Percentiles rank a stretch among this genome's conserved stretches.
Evolutionary conservation across 2,113 vertebrate genomes (phyloP).

Genomic region (Malurus melanocephalus): DNA sequence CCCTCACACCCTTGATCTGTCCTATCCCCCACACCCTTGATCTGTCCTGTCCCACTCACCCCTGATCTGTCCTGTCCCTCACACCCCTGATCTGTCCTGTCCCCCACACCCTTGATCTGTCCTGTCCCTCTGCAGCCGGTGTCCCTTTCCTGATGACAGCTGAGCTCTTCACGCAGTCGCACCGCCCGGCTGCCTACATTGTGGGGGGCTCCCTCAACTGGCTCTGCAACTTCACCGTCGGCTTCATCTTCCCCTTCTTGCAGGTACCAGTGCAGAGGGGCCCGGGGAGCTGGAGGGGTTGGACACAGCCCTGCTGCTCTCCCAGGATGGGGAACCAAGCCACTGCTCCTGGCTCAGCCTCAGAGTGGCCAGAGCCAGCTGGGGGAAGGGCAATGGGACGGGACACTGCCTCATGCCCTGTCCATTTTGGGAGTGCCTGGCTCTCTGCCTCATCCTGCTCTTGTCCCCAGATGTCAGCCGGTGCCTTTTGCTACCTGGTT

Average conservation of each 20-base stretch:
- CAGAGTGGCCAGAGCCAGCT: not conserved
- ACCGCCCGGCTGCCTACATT: constrained; percentile 83
- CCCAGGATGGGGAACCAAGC: not conserved
- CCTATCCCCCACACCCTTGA: too few species aligned
- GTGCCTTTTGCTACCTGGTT: constrained; percentile 86
- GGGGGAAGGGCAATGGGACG: not conserved
- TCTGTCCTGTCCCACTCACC: not conserved
- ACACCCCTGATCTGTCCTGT: not conserved
- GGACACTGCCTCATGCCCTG: accelerated
- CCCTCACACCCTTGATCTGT: too few species aligned
- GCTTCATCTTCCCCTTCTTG: constrained; percentile 89
- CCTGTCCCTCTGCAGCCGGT: constrained; percentile 66
- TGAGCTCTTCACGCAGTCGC: constrained; percentile 87
- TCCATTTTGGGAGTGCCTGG: not conserved
- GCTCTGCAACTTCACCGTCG: constrained; percentile 87
- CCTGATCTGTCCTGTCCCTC: not conserved
- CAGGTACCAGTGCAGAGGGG: constrained; percentile 68
- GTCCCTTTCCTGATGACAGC: constrained; percentile 87
- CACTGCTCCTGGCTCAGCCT: not conserved
- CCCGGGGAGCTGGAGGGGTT: not conserved
- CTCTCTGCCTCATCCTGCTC: not conserved
- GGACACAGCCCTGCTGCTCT: not conserved
- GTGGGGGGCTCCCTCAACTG: constrained; percentile 88
- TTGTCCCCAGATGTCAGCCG: constrained; percentile 72
- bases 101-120: accelerated